Conservation (phyloP, 2,797 vertebrate genomes). For the Sebastes melanostomus region DNA sequence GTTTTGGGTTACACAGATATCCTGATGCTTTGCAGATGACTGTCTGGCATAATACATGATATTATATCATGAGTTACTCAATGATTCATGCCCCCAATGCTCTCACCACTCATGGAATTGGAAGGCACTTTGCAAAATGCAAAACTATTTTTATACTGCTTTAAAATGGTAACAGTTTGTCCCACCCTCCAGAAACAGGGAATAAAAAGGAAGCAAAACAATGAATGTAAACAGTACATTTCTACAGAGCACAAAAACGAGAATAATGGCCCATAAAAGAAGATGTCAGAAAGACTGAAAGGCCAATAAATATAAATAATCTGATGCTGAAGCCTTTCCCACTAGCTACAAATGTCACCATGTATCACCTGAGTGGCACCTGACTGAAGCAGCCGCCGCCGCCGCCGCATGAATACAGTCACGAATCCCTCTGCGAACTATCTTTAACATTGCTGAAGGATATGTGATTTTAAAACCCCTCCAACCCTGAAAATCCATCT, state of each 20-base stretch:
- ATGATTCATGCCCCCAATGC: not conserved
- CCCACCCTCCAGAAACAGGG: fast-evolving
- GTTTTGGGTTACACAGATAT: not conserved
- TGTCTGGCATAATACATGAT: not conserved
- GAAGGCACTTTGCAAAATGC: not conserved
- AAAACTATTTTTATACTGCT: not conserved
- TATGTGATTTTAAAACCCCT: slow-evolving; percentile 33
- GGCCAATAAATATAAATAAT: not conserved
- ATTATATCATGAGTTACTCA: not conserved
- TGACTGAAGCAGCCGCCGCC: slow-evolving; percentile 9
- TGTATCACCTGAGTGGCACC: slow-evolving; percentile 53
- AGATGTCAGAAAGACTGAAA: not conserved
- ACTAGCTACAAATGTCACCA: slow-evolving; percentile 8
- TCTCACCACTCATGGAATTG: not conserved
- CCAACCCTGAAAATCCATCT: slow-evolving; percentile 68
- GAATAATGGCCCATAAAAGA: not conserved
- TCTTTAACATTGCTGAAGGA: slow-evolving; percentile 56
- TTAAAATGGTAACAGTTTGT: not conserved
- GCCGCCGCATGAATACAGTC: not conserved
- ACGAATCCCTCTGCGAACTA: slow-evolving; percentile 15
- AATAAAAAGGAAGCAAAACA: not conserved
- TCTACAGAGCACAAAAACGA: not conserved
- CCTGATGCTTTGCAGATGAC: not conserved
- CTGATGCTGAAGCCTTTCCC: not conserved
- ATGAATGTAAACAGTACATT: not conserved